These are phyloP conservation scores for Drosophila yooni DNA, from an alignment of 2,888 invertebrate genomes.

Conservation along the genomic window DNA sequence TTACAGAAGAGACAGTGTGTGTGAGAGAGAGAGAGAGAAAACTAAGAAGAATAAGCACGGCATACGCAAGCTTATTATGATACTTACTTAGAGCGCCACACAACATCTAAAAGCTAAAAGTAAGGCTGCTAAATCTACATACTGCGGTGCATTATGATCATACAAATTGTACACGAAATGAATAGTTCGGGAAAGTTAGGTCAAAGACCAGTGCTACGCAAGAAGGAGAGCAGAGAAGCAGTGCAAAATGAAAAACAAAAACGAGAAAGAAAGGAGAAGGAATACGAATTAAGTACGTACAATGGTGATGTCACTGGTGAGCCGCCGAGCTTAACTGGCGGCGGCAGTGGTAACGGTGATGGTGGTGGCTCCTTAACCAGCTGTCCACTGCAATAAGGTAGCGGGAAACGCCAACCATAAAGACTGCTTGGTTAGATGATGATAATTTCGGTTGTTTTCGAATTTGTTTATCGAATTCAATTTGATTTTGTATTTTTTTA, in stretches of 20 bases:
- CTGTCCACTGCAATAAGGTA: constrained; percentile 96
- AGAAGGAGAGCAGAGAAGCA: constrained; percentile 2
- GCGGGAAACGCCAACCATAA: constrained; percentile 98
- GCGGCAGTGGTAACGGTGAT: constrained; percentile 91
- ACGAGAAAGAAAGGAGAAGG: background rate
- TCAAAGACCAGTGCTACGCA: background rate
- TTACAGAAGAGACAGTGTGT: background rate
- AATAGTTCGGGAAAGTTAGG: constrained; percentile 29
- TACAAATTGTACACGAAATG: constrained; percentile 18
- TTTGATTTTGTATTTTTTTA: constrained; percentile 23
- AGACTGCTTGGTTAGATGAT: constrained; percentile 88
- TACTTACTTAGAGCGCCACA: constrained; percentile 23
- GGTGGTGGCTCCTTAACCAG: constrained; percentile 90
- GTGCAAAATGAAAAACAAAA: constrained; percentile 6
- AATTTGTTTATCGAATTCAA: constrained; percentile 25
- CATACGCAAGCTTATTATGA: constrained; percentile 16
- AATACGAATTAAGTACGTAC: constrained; percentile 85
- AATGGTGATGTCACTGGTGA: constrained; percentile 89
- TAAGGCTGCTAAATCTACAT: constrained; percentile 18
- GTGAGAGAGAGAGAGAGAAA: no score
- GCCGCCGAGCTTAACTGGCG: constrained; percentile 91
- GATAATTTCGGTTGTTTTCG: constrained; percentile 53
- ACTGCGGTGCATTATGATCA: constrained; percentile 7
- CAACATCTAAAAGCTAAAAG: constrained; percentile 26
- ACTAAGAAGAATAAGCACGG: background rate